These are phyloP conservation scores for Cantharis nigra DNA, from an alignment of 2,888 invertebrate genomes.

Conservation along the genomic window DNA sequence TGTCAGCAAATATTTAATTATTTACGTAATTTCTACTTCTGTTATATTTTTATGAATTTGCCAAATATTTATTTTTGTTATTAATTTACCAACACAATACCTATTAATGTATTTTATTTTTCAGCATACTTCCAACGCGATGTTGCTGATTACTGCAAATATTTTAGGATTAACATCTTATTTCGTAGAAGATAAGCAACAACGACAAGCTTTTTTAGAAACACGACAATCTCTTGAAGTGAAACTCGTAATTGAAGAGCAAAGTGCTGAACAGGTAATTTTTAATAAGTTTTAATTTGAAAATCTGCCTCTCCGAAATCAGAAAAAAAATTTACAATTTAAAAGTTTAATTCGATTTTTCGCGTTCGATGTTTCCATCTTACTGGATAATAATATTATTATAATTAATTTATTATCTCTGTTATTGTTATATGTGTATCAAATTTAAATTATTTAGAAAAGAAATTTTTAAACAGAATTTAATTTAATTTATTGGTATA, in stretches of 20 bases:
- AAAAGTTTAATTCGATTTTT: not conserved
- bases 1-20: not conserved
- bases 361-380: no score
- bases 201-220: constrained; percentile 85
- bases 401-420: no score
- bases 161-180: constrained; percentile 76
- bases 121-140: constrained; percentile 74
- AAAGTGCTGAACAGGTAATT: constrained; percentile 85
- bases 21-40: not conserved
- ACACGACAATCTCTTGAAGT: constrained; percentile 90
- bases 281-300: not conserved
- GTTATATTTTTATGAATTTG: not conserved
- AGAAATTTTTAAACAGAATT: not conserved
- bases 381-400: no score
- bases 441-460: no score
- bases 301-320: not conserved
- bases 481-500: not conserved
- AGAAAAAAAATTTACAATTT: not conserved
- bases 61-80: not conserved
- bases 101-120: constrained; percentile 34
- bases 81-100: not conserved
- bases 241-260: constrained; percentile 90
- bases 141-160: constrained; percentile 73
- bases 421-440: no score
- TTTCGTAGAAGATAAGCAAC: constrained; percentile 81